phyloP scores from a whole-genome alignment of 2,113 vertebrate species.

The Stegastes partitus region DNA sequence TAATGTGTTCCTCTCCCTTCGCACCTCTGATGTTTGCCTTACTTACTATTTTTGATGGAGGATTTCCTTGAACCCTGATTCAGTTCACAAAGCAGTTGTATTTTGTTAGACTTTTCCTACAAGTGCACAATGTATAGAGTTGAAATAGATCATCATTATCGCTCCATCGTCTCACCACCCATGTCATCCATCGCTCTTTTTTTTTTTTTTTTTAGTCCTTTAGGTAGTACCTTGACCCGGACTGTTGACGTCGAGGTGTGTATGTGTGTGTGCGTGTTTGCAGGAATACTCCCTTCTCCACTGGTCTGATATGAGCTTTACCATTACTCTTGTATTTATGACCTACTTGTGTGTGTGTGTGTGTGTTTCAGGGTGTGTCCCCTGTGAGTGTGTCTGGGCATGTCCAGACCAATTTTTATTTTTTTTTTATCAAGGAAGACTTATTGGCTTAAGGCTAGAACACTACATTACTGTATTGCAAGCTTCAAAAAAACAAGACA shows the following conservation, averaged over 20 bases:
- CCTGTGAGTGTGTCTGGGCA: constrained; percentile 52
- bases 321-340: constrained; percentile 74
- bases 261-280: constrained; percentile 31
- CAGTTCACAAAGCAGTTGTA: constrained; percentile 84
- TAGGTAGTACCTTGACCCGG: constrained; percentile 51
- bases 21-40: constrained; percentile 85
- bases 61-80: constrained; percentile 79
- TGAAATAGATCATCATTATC: constrained; percentile 65
- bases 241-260: constrained; percentile 55
- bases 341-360: constrained; percentile 66
- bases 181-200: constrained; percentile 50
- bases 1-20: constrained; percentile 78
- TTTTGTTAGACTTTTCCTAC: constrained; percentile 85
- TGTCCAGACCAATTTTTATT: constrained; percentile 62
- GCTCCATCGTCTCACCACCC: constrained; percentile 55
- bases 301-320: constrained; percentile 64
- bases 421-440: constrained; percentile 45
- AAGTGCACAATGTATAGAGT: constrained; percentile 84
- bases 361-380: constrained; percentile 64
- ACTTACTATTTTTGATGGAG: constrained; percentile 83
- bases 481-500: constrained; percentile 45
- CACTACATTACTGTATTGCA: constrained; percentile 53
- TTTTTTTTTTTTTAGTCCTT: background rate
- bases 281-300: constrained; percentile 50
- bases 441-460: constrained; percentile 57